Percentiles rank a stretch among this genome's conserved stretches.
These are phyloP conservation scores for Linnaemya tessellans DNA, from an alignment of 2,888 invertebrate genomes.

Conservation along the genomic window DNA sequence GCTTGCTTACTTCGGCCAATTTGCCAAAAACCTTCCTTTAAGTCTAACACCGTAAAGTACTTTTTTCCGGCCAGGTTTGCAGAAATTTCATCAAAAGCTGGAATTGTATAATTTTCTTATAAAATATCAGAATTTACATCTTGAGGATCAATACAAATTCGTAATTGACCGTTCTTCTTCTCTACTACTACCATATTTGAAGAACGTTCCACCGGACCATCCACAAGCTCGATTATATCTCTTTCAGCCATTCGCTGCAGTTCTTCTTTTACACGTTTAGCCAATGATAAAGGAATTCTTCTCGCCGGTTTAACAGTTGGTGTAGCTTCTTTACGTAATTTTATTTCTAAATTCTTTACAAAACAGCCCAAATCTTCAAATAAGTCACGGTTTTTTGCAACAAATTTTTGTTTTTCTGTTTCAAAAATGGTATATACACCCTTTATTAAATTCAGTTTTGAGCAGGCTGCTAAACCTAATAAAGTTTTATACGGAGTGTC, in stretches of 20 bases:
- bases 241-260: conserved; percentile 54
- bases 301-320: too few species aligned
- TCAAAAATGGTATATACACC: too few species aligned
- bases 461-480: too few species aligned
- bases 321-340: too few species aligned
- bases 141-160: conserved; percentile 70
- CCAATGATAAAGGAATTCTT: conserved; percentile 63
- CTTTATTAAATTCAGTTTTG: too few species aligned
- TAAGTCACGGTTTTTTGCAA: too few species aligned
- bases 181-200: conserved; percentile 57
- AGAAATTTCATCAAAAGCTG: conserved; percentile 70
- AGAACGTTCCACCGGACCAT: conserved; percentile 60
- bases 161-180: conserved; percentile 58
- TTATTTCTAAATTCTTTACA: too few species aligned
- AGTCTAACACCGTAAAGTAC: neutral
- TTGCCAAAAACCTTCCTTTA: too few species aligned
- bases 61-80: conserved; percentile 58
- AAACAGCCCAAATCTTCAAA: too few species aligned
- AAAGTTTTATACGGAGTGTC: too few species aligned
- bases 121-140: conserved; percentile 64
- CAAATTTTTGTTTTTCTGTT: too few species aligned
- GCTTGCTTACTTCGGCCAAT: neutral
- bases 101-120: conserved; percentile 43
- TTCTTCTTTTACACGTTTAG: conserved; percentile 51
- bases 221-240: conserved; percentile 55